Evolutionary conservation across 1,140 invertebrate genomes (phyloP), one percentile per base, ranked within the genome.

Genomic region (Drosophila biarmipes): DNA sequence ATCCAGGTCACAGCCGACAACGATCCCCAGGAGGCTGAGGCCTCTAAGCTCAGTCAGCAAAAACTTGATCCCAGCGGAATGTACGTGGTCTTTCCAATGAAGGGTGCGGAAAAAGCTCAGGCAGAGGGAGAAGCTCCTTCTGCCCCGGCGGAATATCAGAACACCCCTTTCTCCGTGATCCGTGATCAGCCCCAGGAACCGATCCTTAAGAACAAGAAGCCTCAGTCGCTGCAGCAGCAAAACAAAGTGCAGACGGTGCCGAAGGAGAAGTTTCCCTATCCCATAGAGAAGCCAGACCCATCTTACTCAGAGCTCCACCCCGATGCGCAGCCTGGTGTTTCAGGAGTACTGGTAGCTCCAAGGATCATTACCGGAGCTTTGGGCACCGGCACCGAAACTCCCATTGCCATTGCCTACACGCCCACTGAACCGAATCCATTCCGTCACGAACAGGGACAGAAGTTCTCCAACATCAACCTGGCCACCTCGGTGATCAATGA

Each of bases 11-110:
- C 86, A 6, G 78, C 75, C 8, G 73, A 91, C 2, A 92, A 93
- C 14, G 93, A 94, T 53, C 59, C 84, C 5, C 81, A 86, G 37
- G 84, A 78, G 57, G 53, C 77, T 1, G 51, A 76, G 45, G 53
- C 58, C 11, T 68, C 42, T 0, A 57, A 63, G 78, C 85, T 17
- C 6, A 79, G 38, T 21, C 61, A 73, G 19, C 63, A 71, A 21
- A 78, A 54, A 12, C 2, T 68, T 38, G 75, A 77, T 17, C 81
- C 72, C 46, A 79, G 63, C 46, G 78, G 93, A 94, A 6, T 95
- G n/a, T 90, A 95, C 73, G 94, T 95, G 0, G 95, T 95, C 0
- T 95, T 95, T 76, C 95, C 95, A 4, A 93, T 78, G 42, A 78
- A 92, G 35, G 73, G 69, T 0, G 79, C 37, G 11, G 85, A 68